phyloP scores from a whole-genome alignment of 1,140 invertebrate species.

The Glomeris maerens region DNA sequence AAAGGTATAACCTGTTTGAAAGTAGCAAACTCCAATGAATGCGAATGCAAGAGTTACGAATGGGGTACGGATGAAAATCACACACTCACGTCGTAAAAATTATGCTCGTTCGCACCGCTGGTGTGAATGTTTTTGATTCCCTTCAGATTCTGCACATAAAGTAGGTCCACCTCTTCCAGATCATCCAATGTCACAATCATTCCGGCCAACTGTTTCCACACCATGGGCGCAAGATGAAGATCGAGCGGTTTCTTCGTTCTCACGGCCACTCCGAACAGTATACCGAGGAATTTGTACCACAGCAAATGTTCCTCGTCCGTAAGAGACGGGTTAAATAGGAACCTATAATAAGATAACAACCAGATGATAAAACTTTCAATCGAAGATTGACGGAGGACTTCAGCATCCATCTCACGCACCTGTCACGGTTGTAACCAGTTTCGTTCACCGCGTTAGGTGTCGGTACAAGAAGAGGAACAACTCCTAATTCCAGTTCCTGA shows the following conservation, averaged over 20 bases:
- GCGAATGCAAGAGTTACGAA: neutral
- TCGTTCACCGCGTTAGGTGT: constrained; percentile 43
- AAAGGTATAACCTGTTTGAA: constrained; percentile 47
- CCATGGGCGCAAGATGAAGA: constrained; percentile 44
- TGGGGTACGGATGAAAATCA: neutral
- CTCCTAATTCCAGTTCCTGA: constrained; percentile 37
- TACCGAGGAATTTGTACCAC: constrained; percentile 45
- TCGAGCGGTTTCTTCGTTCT: constrained; percentile 45
- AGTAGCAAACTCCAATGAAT: constrained; percentile 4
- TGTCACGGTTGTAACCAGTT: constrained; percentile 46
- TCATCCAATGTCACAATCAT: constrained; percentile 44
- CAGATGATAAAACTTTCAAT: neutral
- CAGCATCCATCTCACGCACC: constrained; percentile 22
- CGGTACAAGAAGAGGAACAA: constrained; percentile 38
- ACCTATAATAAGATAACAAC: constrained; percentile 23
- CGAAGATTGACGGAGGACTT: too few species aligned
- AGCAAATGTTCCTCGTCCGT: constrained; percentile 36
- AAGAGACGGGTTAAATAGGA: constrained; percentile 45
- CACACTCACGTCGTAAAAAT: neutral
- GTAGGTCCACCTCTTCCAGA: constrained; percentile 47
- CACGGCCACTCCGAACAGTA: constrained; percentile 43
- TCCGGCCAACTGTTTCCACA: constrained; percentile 49
- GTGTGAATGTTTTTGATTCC: constrained; percentile 44
- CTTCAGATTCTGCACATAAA: constrained; percentile 44
- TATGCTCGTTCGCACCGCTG: constrained; percentile 12